Conservation (phyloP, 2,888 invertebrate genomes). For the Zaprionus lineosus region DNA sequence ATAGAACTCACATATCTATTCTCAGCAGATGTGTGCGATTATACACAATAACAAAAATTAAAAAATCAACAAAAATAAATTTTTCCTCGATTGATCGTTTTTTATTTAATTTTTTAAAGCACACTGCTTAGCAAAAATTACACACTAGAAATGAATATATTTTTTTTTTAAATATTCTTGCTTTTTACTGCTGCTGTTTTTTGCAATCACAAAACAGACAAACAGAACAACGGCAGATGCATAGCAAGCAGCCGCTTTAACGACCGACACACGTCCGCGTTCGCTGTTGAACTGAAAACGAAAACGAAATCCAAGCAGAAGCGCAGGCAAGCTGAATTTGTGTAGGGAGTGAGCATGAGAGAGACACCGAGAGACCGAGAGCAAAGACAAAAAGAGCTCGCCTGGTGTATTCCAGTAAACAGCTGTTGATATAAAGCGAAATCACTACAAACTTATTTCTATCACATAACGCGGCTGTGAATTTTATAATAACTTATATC, state of each 20-base stretch:
- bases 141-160: constrained; percentile 51
- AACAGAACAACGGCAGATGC: constrained; percentile 48
- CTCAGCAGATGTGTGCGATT: constrained; percentile 56
- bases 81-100: constrained; percentile 26
- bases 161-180: constrained; percentile 42
- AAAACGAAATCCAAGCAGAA: constrained; percentile 43
- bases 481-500: too few relatives aligned
- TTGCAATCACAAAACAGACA: constrained; percentile 65
- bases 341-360: constrained; percentile 7
- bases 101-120: constrained; percentile 36
- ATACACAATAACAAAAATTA: constrained; percentile 44
- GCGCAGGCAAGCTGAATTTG: constrained; percentile 27
- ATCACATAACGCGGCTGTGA: too few relatives aligned
- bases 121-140: constrained; percentile 27
- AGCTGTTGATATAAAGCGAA: too few relatives aligned
- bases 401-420: constrained; percentile 29
- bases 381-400: background rate
- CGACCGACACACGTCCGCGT: constrained; percentile 61
- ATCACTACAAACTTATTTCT: too few relatives aligned
- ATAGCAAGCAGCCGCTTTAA: constrained; percentile 51
- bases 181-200: constrained; percentile 47
- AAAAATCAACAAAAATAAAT: constrained; percentile 25
- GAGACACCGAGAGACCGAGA: constrained; percentile 3
- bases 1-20: constrained; percentile 46
- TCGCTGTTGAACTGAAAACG: constrained; percentile 52